Conservation (phyloP, 2,113 vertebrate species). For the Sinocyclocheilus maitianheensis region DNA sequence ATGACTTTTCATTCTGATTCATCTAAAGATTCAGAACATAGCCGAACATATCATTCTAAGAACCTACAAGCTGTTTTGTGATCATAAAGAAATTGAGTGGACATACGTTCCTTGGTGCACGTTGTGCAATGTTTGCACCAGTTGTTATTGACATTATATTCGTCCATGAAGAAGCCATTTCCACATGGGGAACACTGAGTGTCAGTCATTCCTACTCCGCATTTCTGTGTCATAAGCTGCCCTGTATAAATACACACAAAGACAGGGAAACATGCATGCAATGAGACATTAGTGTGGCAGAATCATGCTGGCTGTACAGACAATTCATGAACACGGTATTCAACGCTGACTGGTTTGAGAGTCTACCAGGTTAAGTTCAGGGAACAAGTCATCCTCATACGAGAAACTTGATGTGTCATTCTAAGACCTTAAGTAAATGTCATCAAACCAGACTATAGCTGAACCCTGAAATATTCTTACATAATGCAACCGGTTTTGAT, state of each 20-base stretch:
- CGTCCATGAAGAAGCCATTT: background rate
- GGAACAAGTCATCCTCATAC: slow-evolving; percentile 20
- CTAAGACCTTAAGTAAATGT: background rate
- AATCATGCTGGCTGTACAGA: background rate
- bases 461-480: background rate
- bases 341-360: background rate
- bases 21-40: slow-evolving; percentile 35
- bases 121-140: slow-evolving; percentile 8
- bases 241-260: slow-evolving; percentile 38
- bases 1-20: slow-evolving; percentile 42
- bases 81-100: slow-evolving; percentile 1
- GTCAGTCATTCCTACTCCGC: fast-evolving
- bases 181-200: background rate
- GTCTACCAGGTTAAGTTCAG: background rate
- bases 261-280: background rate
- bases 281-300: background rate
- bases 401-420: slow-evolving; percentile 28
- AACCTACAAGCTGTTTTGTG: background rate
- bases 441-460: background rate
- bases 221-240: background rate
- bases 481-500: background rate
- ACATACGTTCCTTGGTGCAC: slow-evolving; percentile 45
- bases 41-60: background rate
- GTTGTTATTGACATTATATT: background rate
- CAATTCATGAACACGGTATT: background rate